Evolutionary conservation across 2,888 invertebrate genomes (phyloP), one percentile per base, ranked within the genome.

Genomic region (Venusia cambrica): DNA sequence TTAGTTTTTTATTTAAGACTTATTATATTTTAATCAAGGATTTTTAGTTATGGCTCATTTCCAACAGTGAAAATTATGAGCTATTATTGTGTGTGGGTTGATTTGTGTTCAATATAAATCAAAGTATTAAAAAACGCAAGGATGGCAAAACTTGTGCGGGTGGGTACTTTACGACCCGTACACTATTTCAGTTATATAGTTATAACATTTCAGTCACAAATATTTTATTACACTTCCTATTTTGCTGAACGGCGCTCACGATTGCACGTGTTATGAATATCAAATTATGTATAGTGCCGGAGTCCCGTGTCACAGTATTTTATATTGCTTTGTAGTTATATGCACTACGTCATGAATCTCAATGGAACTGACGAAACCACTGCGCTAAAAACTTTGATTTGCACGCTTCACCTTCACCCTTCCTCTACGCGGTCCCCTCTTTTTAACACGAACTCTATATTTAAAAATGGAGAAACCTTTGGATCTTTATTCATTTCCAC

Each of bases 211-310:
- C 73, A 70, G 64, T 65, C 61, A 60, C 65, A 73, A 71, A 75
- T 73, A 75, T 76, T 76, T 75, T 74, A 76, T 75, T 72, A 68
- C 62, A 66, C 65, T 69, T 73, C 72, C 67, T 72, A 71, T 73
- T 73, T 76, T 69, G 72, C 69, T 67, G 74, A 73, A 72, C 70
- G 70, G 51, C 66, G 72, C 63, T 75, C 71, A 67, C 70, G 61
- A 66, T 66, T 65, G 73, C 62, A 66, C 78, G 78, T 72, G 77
- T 63, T 69, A 66, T 69, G 78, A 77, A 78, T 79, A 73, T 68
- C 60, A 73, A 78, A 73, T 70, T 69, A 70, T 27, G 32, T 59
- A 48, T 59, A 55, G 48, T 51, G 55, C 51, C 35, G 46, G 57
- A 56, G 60, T 62, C 58, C 55, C 57, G 48, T 55, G 59, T 54